Evolutionary conservation across 2,888 invertebrate genomes (phyloP).

Genomic region (Mylabris sibirica): DNA sequence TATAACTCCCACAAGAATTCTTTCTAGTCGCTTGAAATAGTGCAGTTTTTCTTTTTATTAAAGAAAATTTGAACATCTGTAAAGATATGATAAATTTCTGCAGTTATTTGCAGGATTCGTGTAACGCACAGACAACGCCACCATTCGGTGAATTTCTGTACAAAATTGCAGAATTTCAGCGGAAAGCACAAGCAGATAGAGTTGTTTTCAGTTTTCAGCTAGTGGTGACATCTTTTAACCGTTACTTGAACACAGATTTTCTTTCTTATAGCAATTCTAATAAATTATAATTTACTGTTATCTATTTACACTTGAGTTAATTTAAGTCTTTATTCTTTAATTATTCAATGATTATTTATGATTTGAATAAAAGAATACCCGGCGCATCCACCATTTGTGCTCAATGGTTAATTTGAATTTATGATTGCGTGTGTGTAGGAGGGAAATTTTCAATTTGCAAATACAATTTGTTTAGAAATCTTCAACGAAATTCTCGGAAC

Average conservation of each 20-base stretch:
- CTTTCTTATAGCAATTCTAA: neutral
- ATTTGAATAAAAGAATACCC: too few relatives aligned
- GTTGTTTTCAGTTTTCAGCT: neutral
- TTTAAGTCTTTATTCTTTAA: too few relatives aligned
- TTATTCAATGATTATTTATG: neutral
- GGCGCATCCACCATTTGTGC: constrained; percentile 5
- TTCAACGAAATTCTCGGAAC: neutral
- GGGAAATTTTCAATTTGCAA: neutral
- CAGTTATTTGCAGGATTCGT: neutral
- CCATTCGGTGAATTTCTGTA: neutral
- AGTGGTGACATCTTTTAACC: neutral
- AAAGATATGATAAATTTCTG: neutral
- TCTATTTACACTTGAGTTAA: neutral
- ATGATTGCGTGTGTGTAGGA: neutral
- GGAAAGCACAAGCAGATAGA: neutral
- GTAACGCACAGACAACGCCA: neutral
- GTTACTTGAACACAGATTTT: neutral
- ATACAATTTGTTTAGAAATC: neutral
- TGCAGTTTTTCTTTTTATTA: neutral
- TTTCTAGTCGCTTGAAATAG: neutral
- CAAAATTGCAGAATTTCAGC: neutral
- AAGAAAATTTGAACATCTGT: neutral
- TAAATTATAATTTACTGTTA: neutral
- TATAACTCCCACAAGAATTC: neutral
- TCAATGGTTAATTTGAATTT: neutral